These are phyloP conservation scores for Clarias gariepinus DNA, from an alignment of 2,113 vertebrate genomes.

Conservation along the genomic window DNA sequence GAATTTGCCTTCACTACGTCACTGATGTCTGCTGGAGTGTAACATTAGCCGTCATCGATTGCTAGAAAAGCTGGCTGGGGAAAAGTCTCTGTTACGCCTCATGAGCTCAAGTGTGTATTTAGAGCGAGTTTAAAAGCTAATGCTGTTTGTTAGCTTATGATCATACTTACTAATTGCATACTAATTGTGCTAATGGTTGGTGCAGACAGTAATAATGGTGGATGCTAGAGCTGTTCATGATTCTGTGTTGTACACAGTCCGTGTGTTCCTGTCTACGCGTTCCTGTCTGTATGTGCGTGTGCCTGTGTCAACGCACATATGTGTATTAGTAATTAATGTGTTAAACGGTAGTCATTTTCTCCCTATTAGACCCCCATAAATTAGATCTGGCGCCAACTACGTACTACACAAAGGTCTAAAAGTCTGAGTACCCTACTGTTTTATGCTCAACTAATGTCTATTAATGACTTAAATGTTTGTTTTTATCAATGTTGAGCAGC, in stretches of 20 bases:
- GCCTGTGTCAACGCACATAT: no score
- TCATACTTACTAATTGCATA: not conserved
- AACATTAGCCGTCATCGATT: not conserved
- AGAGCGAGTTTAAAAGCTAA: not conserved
- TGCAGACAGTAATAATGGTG: not conserved
- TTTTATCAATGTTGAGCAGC: not conserved
- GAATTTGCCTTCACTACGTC: not conserved
- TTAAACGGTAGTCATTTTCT: not conserved
- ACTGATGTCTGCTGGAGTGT: not conserved
- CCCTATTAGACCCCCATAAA: not conserved
- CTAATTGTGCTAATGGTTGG: not conserved
- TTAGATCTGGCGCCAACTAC: not conserved
- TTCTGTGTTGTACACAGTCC: not conserved
- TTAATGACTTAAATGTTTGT: not conserved
- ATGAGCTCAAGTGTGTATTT: not conserved
- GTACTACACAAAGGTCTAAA: not conserved
- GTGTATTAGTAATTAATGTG: not conserved
- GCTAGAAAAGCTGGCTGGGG: not conserved
- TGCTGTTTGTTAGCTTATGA: not conserved
- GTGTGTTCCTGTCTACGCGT: not conserved
- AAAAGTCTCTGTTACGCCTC: not conserved
- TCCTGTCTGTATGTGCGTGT: not conserved
- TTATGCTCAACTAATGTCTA: not conserved
- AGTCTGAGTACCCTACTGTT: not conserved
- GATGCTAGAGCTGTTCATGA: not conserved